Conservation (phyloP, 2,797 vertebrate species). For the Nothura maculosa region DNA sequence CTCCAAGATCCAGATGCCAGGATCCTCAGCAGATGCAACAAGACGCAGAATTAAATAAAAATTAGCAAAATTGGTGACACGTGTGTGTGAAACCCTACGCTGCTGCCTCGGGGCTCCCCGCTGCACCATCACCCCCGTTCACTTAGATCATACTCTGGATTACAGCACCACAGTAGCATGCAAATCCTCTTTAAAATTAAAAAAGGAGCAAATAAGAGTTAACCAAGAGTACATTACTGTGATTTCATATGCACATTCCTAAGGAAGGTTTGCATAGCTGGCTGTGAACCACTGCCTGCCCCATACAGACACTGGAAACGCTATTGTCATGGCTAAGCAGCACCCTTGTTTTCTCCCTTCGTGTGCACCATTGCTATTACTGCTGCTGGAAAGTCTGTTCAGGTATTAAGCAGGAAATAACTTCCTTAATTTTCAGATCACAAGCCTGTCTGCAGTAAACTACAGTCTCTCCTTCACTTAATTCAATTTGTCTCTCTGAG, state of each 20-base stretch:
- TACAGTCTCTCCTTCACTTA: constrained; percentile 10
- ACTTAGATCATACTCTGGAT: background rate
- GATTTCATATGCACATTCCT: background rate
- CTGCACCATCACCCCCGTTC: background rate
- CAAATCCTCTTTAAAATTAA: background rate
- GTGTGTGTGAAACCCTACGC: background rate
- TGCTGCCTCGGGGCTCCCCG: no score
- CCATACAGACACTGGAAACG: background rate
- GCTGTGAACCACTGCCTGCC: background rate
- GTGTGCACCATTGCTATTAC: background rate
- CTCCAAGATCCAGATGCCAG: background rate
- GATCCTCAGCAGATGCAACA: background rate
- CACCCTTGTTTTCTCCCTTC: background rate
- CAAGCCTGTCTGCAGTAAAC: background rate
- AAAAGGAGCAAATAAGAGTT: background rate
- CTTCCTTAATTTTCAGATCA: constrained; percentile 26
- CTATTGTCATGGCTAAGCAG: rapidly evolving
- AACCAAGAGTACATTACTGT: background rate
- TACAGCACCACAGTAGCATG: rapidly evolving
- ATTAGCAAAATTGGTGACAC: background rate
- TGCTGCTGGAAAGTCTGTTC: background rate
- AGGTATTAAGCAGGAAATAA: background rate
- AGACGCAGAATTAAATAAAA: background rate
- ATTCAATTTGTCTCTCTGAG: constrained; percentile 33
- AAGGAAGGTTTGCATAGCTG: background rate